Conservation (phyloP, 2,113 vertebrate genomes). For the Aptenodytes patagonicus region DNA sequence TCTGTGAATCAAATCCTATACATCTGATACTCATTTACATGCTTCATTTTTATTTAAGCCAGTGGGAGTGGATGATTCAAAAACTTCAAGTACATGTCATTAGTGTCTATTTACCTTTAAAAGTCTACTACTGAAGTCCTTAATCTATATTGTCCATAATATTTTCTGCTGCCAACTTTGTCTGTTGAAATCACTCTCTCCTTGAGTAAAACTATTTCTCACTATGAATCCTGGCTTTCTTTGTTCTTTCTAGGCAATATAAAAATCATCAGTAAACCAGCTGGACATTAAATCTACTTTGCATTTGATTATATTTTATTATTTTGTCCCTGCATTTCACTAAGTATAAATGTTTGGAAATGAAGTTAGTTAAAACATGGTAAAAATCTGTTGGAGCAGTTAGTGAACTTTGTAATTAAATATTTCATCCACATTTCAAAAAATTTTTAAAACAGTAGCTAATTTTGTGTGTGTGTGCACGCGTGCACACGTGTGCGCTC, state of each 20-base stretch:
- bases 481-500: fast-evolving
- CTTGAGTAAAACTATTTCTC: background rate
- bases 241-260: background rate
- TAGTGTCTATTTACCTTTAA: background rate
- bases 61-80: background rate
- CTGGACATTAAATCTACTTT: background rate
- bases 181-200: background rate
- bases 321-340: background rate
- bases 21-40: background rate
- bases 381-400: background rate
- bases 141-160: background rate
- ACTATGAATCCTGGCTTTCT: background rate
- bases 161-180: background rate
- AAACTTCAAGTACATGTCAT: background rate
- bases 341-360: background rate
- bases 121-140: background rate
- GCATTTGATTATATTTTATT: background rate
- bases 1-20: background rate
- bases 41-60: background rate
- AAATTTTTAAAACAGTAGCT: background rate
- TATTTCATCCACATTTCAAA: background rate
- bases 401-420: background rate
- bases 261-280: background rate
- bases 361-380: background rate
- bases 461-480: background rate